A percentile compares a stretch with the other conserved stretches of the same genome.
These are phyloP conservation scores for Corythornis cristatus DNA, from an alignment of 2,113 vertebrate species.

Conservation along the genomic window DNA sequence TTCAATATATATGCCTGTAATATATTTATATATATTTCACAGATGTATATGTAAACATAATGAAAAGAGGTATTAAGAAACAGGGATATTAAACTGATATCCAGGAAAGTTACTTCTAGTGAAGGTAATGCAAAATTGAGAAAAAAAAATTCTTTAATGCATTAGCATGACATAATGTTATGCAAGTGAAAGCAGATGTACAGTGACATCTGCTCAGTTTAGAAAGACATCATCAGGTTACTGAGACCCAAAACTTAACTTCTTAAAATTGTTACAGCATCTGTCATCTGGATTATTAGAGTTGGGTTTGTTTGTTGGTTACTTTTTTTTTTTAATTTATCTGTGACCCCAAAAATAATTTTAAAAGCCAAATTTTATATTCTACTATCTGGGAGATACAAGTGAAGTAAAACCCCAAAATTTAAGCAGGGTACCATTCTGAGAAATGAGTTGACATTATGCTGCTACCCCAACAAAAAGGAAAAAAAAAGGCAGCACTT, in stretches of 20 bases:
- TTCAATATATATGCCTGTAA: background rate
- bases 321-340: background rate
- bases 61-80: background rate
- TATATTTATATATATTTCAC: background rate
- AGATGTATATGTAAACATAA: background rate
- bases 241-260: slow-evolving; percentile 6
- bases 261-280: slow-evolving; percentile 21
- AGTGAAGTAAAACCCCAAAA: background rate
- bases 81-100: background rate
- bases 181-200: slow-evolving; percentile 25
- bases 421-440: background rate
- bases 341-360: background rate
- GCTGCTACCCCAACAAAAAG: background rate
- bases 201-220: background rate
- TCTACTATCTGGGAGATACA: background rate
- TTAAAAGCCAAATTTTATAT: background rate
- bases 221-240: slow-evolving; percentile 23
- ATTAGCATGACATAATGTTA: background rate
- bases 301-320: too few species aligned
- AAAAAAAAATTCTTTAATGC: background rate
- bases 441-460: background rate
- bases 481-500: background rate
- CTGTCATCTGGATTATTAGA: background rate
- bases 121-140: background rate
- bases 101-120: background rate